Base-by-base conservation (phyloP, 2,113 vertebrate genomes). In the Loxodonta africana region DNA sequence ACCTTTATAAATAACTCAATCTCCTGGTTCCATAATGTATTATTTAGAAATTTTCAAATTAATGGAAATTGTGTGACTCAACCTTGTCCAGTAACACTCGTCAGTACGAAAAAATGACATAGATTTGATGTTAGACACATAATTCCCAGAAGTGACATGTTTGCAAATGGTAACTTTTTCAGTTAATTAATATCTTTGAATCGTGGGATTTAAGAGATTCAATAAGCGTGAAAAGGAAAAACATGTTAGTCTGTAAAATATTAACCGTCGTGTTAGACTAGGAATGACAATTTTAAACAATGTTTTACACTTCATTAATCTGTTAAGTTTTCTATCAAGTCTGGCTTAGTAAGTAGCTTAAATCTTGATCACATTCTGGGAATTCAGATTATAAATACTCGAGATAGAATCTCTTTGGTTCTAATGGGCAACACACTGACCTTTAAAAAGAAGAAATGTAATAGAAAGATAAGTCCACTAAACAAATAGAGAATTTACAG, bases 251-350 rank as follows among this genome's bases (percentile, higher is more conserved):
- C 44, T 44, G 83, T 97, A 92, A 97, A 85, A 82, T 81, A 98
- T 98, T 98, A 98, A 98, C 97, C 90, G 63, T 60, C 90, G 80
- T 82, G 95, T 91, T 97, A 82, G 90, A 95, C 57, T 67, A 95
- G 83, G 83, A 96, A 97, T 0, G 65, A 94, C 48, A 88, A 94
- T 97, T 95, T 96, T 90, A 94, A 98, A 91, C 18, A 91, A 17
- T 37, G 26, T 95, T 98, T 98, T 92, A 95, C 91, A 83, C 62
- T 95, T 97, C 95, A 96, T 98, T 97, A 97, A 97, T 86, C 65
- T 96, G 94, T 96, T 97, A 96, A 91, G 77, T 95, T 90, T 91
- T 96, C 96, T 95, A 91, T 96, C 90, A 92, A 71, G 82, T 81
- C 14, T 60, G 33, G 90, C 15, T 97, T 41, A 95, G 92, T 93